Evolutionary conservation across 2,113 vertebrate species (phyloP).

Genomic region (Aviceda subcristata): DNA sequence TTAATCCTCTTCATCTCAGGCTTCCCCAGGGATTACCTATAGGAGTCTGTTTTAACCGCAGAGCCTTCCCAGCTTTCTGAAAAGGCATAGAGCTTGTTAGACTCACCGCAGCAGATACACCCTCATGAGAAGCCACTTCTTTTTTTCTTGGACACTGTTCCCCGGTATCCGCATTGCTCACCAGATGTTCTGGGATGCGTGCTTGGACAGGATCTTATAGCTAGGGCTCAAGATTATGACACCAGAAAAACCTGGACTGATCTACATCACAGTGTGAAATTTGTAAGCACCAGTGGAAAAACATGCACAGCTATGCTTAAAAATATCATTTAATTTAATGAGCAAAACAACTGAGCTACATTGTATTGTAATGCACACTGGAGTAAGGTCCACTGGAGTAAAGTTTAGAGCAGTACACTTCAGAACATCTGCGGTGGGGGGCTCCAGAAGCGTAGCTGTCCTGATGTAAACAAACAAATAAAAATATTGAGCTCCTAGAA

Average conservation of each 20-base stretch:
- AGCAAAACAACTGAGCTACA: background rate
- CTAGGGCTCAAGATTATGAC: background rate
- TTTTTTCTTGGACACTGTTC: background rate
- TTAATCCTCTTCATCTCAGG: background rate
- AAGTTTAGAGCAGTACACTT: background rate
- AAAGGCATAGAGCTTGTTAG: background rate
- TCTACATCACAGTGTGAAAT: background rate
- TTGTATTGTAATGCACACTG: background rate
- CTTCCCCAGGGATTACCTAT: background rate
- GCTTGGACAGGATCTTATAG: background rate
- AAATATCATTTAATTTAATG: background rate
- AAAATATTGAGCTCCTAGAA: background rate
- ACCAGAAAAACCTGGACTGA: background rate
- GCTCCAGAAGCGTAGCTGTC: background rate
- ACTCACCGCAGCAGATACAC: background rate
- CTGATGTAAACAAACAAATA: background rate
- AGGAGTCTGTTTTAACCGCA: background rate
- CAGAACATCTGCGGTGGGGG: background rate
- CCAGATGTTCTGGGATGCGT: background rate
- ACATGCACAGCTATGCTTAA: background rate
- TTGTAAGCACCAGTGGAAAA: background rate
- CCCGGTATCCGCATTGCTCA: background rate
- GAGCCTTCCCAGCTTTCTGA: background rate
- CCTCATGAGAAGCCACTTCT: background rate
- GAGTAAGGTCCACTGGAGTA: background rate